Conservation (phyloP, 2,888 invertebrate species). For the Smittia sp. region DNA sequence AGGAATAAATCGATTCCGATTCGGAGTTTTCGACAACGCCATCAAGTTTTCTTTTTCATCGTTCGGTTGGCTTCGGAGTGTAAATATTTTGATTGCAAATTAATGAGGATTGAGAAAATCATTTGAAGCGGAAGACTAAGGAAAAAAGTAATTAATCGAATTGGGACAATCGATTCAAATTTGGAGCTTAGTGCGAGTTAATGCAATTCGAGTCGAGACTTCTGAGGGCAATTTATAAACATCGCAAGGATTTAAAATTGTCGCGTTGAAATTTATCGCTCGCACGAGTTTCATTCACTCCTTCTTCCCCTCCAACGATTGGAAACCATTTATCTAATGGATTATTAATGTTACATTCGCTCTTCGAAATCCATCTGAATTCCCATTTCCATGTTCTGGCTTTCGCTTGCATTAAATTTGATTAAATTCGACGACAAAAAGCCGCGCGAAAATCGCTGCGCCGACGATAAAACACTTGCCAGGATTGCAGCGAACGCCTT, state of each 20-base stretch:
- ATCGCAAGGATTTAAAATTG: too few relatives aligned
- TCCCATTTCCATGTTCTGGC: neutral
- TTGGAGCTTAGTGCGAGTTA: neutral
- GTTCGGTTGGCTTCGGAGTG: neutral
- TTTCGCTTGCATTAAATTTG: constrained; percentile 31
- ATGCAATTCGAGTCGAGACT: neutral
- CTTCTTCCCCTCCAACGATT: too few relatives aligned
- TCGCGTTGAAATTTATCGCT: too few relatives aligned
- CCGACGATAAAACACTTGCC: neutral
- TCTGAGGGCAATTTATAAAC: too few relatives aligned
- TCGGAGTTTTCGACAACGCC: neutral
- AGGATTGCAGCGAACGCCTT: neutral
- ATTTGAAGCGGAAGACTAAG: neutral
- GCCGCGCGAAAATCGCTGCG: neutral
- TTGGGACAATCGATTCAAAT: neutral
- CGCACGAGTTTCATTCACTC: too few relatives aligned
- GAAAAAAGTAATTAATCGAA: neutral
- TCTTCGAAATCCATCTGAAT: neutral
- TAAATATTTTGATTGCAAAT: constrained; percentile 40
- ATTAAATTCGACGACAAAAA: constrained; percentile 14
- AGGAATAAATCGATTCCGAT: constrained; percentile 6
- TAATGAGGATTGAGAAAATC: constrained; percentile 23
- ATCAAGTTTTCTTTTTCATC: neutral
- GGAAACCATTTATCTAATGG: constrained; percentile 34
- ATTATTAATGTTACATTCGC: constrained; percentile 34